A percentile compares a stretch with the other conserved stretches of the same genome.
Evolutionary conservation across 2,888 invertebrate species (phyloP).

Genomic region (Isotomurus palustris): DNA sequence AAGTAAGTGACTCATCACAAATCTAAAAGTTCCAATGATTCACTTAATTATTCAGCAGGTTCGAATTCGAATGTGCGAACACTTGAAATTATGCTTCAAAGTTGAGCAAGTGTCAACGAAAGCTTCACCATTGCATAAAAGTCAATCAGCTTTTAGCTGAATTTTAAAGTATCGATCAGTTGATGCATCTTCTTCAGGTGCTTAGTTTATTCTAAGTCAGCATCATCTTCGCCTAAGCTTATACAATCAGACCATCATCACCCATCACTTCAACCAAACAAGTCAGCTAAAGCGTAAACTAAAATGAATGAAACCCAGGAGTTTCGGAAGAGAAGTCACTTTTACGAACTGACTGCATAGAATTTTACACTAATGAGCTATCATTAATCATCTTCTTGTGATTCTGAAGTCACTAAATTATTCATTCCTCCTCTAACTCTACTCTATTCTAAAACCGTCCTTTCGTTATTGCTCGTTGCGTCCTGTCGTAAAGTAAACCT

Average conservation of each 20-base stretch:
- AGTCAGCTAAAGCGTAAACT: no score
- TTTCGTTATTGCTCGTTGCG: no score
- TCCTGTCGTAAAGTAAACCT: no score
- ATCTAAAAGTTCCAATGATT: background rate
- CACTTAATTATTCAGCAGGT: background rate
- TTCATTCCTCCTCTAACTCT: constrained; percentile 19
- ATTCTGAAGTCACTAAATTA: constrained; percentile 29
- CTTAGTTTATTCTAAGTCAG: no score
- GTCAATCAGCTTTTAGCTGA: background rate
- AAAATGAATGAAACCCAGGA: no score
- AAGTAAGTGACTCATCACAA: background rate
- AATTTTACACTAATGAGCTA: constrained; percentile 45
- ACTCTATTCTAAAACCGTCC: background rate
- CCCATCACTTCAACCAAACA: no score
- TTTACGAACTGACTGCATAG: no score
- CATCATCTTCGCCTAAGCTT: no score
- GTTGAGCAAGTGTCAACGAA: background rate
- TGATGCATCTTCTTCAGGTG: background rate
- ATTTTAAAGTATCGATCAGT: background rate
- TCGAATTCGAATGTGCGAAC: background rate
- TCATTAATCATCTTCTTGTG: constrained; percentile 44
- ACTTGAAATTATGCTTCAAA: background rate
- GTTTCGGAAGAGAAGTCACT: no score
- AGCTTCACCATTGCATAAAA: background rate
- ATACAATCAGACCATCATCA: no score